These are phyloP conservation scores for Crenichthys baileyi DNA, from an alignment of 2,797 vertebrate species.

Conservation along the genomic window DNA sequence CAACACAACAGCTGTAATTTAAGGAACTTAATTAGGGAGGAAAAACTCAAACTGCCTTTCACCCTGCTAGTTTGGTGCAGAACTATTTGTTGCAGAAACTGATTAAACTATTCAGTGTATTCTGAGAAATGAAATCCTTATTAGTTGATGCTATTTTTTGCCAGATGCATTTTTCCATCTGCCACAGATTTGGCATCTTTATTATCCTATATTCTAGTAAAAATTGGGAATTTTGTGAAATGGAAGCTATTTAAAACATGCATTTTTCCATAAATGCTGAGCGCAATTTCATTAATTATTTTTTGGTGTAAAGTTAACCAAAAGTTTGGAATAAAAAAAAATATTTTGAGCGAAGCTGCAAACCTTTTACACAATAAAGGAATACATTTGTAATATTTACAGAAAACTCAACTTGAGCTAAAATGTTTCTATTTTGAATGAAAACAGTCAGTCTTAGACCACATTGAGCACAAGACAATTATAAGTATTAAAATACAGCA, in stretches of 20 bases:
- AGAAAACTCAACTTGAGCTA: too few species aligned
- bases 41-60: background rate
- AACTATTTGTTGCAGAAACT: background rate
- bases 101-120: background rate
- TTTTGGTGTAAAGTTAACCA: background rate
- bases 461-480: background rate
- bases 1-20: slow-evolving; percentile 5
- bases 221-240: background rate
- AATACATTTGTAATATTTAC: too few species aligned
- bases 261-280: background rate
- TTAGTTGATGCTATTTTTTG: too few species aligned
- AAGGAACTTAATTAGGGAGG: background rate
- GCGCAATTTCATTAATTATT: too few species aligned
- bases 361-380: background rate
- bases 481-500: background rate
- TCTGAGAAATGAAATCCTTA: slow-evolving; percentile 3
- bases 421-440: too few species aligned
- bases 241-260: background rate
- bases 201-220: background rate
- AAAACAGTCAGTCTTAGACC: background rate
- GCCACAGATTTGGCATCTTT: background rate
- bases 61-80: background rate
- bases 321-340: background rate
- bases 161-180: background rate
- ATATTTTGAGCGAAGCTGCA: background rate